A percentile compares a stretch with the other conserved stretches of the same genome.
These are phyloP conservation scores for Phlogophora meticulosa DNA, from an alignment of 2,888 invertebrate species.

Conservation along the genomic window DNA sequence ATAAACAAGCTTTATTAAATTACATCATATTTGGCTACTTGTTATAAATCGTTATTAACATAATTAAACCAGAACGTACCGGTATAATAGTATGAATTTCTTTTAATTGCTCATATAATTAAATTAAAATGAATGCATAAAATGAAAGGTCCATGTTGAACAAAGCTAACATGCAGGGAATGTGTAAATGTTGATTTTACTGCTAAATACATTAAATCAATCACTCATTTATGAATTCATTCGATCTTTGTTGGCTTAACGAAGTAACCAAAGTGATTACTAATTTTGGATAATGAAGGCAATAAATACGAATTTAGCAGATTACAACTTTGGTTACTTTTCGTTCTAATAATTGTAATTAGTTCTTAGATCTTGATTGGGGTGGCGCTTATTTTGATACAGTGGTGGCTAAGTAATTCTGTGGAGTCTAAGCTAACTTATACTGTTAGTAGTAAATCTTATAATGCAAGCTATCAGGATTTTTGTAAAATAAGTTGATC, in stretches of 20 bases:
- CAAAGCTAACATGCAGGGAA: slow-evolving; percentile 19
- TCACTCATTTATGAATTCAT: slow-evolving; percentile 37
- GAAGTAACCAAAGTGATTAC: slow-evolving; percentile 26
- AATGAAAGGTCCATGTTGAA: slow-evolving; percentile 15
- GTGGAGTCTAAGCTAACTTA: too few relatives aligned
- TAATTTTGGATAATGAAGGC: slow-evolving; percentile 22
- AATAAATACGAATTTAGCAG: slow-evolving; percentile 25
- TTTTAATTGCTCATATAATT: not conserved
- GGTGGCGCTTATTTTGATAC: not conserved
- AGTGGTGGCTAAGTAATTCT: too few relatives aligned
- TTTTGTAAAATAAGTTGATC: too few relatives aligned
- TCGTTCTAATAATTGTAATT: slow-evolving; percentile 9
- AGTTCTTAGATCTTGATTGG: not conserved
- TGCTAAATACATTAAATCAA: slow-evolving; percentile 34
- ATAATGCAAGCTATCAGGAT: too few relatives aligned
- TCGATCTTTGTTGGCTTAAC: slow-evolving; percentile 32
- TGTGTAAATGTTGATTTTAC: slow-evolving; percentile 24
- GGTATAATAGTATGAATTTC: not conserved
- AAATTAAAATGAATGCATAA: slow-evolving; percentile 10
- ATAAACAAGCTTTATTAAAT: too few relatives aligned
- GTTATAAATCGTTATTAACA: too few relatives aligned
- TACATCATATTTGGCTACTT: too few relatives aligned
- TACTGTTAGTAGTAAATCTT: too few relatives aligned
- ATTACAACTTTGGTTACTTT: not conserved
- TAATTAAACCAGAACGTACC: not conserved